Evolutionary conservation across 2,797 vertebrate species (phyloP).

Genomic region (Hippopotamyrus pictus): DNA sequence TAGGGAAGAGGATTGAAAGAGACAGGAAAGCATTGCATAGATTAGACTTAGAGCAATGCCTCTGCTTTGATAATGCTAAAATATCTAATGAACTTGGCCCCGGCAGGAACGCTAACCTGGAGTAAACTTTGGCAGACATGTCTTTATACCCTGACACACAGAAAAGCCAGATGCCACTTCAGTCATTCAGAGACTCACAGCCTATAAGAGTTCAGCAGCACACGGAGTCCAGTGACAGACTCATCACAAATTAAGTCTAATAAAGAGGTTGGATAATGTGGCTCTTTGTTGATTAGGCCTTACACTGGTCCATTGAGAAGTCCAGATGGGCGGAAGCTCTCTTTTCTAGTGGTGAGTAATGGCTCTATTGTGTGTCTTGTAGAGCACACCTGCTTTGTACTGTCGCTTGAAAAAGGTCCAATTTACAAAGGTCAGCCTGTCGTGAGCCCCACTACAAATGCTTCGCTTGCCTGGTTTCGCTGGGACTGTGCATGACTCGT

Average conservation of each 20-base stretch:
- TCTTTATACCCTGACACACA: background rate
- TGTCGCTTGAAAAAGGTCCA: background rate
- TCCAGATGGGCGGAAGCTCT: background rate
- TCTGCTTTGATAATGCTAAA: slow-evolving; percentile 18
- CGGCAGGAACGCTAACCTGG: background rate
- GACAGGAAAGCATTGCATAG: slow-evolving; percentile 4
- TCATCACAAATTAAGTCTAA: background rate
- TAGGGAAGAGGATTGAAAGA: background rate
- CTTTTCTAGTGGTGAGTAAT: background rate
- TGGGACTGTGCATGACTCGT: background rate
- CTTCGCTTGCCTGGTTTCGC: background rate
- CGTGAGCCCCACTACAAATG: background rate
- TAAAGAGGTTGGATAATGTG: background rate
- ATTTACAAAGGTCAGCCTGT: background rate
- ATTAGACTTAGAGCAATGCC: background rate
- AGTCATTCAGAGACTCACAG: background rate
- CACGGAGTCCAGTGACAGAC: background rate
- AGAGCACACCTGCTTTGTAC: background rate
- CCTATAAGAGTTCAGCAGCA: background rate
- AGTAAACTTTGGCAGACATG: background rate
- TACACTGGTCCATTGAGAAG: background rate
- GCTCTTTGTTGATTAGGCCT: background rate
- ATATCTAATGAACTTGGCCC: background rate
- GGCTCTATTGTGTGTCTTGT: background rate
- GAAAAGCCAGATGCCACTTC: background rate